phyloP scores from a whole-genome alignment of 92 coral and sea anemone species.

The Scolanthus callimorphus region DNA sequence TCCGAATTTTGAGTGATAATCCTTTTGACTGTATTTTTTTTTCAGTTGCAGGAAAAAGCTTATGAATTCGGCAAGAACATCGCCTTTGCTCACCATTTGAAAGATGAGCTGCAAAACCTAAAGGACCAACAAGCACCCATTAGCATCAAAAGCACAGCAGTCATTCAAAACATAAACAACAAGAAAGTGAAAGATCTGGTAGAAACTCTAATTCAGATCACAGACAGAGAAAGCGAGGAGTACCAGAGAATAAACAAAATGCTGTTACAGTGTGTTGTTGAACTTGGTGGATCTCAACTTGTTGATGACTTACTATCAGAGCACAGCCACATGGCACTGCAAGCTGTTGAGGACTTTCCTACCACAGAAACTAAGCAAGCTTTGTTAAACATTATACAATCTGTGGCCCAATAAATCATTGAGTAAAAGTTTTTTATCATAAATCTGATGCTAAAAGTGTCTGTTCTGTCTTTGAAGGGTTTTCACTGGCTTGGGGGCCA shows the following conservation, averaged over 20 bases:
- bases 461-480: not conserved
- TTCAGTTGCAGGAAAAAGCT: slow-evolving; percentile 77
- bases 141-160: slow-evolving; percentile 48
- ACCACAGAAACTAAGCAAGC: slow-evolving; percentile 82
- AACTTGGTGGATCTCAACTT: slow-evolving; percentile 5
- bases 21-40: too few relatives aligned
- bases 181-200: slow-evolving; percentile 29
- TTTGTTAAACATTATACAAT: slow-evolving; percentile 61
- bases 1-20: too few relatives aligned
- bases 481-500: not conserved
- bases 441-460: not conserved
- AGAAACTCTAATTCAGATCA: too few relatives aligned
- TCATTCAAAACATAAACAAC: slow-evolving; percentile 41
- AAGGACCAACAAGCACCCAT: slow-evolving; percentile 30
- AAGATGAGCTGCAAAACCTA: slow-evolving; percentile 66
- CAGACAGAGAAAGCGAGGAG: slow-evolving; percentile 24
- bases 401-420: too few relatives aligned
- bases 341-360: slow-evolving; percentile 60
- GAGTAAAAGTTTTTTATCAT: too few relatives aligned
- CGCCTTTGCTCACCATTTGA: slow-evolving; percentile 82
- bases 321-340: slow-evolving; percentile 58
- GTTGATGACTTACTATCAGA: slow-evolving; percentile 37
- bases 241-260: slow-evolving; percentile 26
- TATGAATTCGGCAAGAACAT: slow-evolving; percentile 88
- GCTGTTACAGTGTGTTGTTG: slow-evolving; percentile 25